These are phyloP conservation scores for Drosophila mayri DNA, from an alignment of 1,140 invertebrate species.

Conservation along the genomic window DNA sequence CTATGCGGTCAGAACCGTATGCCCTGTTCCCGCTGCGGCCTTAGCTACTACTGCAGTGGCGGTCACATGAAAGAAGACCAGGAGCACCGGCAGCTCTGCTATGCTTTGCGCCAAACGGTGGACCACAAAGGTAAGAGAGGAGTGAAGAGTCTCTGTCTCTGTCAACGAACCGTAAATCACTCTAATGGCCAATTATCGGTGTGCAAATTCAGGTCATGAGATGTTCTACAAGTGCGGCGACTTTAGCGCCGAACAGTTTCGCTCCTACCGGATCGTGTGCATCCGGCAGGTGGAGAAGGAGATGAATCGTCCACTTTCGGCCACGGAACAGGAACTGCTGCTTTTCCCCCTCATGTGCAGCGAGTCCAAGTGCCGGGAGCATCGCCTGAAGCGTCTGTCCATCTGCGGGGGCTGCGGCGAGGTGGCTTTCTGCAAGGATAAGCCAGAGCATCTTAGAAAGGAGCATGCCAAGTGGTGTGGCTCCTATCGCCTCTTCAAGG, in stretches of 20 bases:
- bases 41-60: slow-evolving; percentile 86
- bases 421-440: slow-evolving; percentile 86
- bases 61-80: slow-evolving; percentile 85
- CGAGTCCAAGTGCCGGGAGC: slow-evolving; percentile 85
- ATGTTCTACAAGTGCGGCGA: slow-evolving; percentile 86
- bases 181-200: slow-evolving; percentile 20
- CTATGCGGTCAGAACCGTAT: slow-evolving; percentile 47
- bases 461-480: slow-evolving; percentile 86
- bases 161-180: slow-evolving; percentile 28
- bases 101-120: slow-evolving; percentile 70
- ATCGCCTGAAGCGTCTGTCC: slow-evolving; percentile 84
- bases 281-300: slow-evolving; percentile 87
- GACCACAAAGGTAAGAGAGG: slow-evolving; percentile 60
- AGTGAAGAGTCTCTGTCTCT: neutral
- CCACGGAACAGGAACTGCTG: slow-evolving; percentile 89
- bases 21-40: slow-evolving; percentile 85
- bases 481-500: slow-evolving; percentile 86
- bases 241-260: slow-evolving; percentile 87
- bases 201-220: slow-evolving; percentile 70
- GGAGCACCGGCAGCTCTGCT: slow-evolving; percentile 86
- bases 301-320: slow-evolving; percentile 86
- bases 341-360: slow-evolving; percentile 88
- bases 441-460: slow-evolving; percentile 85
- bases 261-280: slow-evolving; percentile 87
- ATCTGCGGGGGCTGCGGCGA: slow-evolving; percentile 87